phyloP scores from a whole-genome alignment of 2,113 vertebrate genomes.

The Rissa tridactyla region DNA sequence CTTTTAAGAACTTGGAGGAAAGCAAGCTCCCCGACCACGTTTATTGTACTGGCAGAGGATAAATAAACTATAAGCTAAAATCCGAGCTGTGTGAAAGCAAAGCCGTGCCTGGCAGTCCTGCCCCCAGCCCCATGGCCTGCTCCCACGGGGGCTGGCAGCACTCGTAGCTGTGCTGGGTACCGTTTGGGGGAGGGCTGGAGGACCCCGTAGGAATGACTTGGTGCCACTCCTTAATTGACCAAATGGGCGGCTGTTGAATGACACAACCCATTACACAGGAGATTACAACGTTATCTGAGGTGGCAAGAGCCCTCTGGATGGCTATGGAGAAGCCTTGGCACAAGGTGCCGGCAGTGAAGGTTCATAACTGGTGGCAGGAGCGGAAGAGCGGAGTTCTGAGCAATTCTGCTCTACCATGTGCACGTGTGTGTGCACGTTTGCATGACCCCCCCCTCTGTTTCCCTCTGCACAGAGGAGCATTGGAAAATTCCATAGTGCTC shows the following conservation, averaged over 20 bases:
- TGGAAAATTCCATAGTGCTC: slow-evolving; percentile 46
- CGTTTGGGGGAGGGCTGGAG: not conserved
- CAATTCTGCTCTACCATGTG: not conserved
- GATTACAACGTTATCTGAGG: not conserved
- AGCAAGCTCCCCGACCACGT: slow-evolving; percentile 25
- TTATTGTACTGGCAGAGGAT: not conserved
- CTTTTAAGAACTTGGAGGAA: slow-evolving; percentile 35
- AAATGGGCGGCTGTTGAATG: not conserved
- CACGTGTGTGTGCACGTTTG: not conserved
- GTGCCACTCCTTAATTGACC: not conserved
- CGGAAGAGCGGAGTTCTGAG: not conserved
- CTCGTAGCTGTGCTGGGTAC: not conserved
- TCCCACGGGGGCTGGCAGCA: not conserved
- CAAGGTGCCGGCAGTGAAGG: not conserved
- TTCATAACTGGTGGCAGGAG: not conserved
- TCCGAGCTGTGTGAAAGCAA: slow-evolving; percentile 25
- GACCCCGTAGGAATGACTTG: not conserved
- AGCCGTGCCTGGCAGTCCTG: not conserved
- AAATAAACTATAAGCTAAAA: slow-evolving; percentile 14
- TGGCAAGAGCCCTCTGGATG: not conserved
- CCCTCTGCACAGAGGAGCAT: not conserved
- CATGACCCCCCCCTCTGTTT: accelerated
- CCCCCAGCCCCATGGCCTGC: not conserved
- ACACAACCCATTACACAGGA: not conserved
- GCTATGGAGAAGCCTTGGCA: not conserved